Evolutionary conservation across 2,797 vertebrate genomes (phyloP).

Genomic region (Chromis chromis): DNA sequence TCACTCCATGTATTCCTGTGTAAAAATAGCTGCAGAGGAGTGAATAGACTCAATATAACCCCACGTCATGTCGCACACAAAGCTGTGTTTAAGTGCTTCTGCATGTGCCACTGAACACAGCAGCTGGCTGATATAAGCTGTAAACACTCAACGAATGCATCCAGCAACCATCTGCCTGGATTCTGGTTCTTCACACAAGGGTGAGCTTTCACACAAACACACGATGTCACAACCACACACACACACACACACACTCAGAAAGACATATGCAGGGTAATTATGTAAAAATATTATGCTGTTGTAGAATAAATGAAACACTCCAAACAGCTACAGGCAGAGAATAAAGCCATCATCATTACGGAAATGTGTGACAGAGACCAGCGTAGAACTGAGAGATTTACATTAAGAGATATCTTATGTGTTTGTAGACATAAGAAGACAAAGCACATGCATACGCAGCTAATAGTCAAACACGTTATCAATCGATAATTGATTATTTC

Average conservation of each 20-base stretch:
- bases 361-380: no score
- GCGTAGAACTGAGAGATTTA: no score
- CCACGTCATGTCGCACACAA: slow-evolving; percentile 55
- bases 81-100: slow-evolving; percentile 63
- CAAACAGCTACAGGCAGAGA: neutral
- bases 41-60: slow-evolving; percentile 53
- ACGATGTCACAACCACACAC: neutral
- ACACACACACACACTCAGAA: slow-evolving; percentile 10
- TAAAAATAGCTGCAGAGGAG: slow-evolving; percentile 76
- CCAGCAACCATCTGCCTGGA: slow-evolving; percentile 65
- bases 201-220: slow-evolving; percentile 34
- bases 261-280: slow-evolving; percentile 31
- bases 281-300: slow-evolving; percentile 5
- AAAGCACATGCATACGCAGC: no score
- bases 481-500: no score
- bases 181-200: slow-evolving; percentile 59
- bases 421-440: no score
- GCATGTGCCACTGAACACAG: slow-evolving; percentile 45
- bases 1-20: slow-evolving; percentile 27
- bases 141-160: slow-evolving; percentile 37
- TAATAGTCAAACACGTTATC: no score
- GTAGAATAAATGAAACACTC: slow-evolving; percentile 28
- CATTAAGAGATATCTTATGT: no score
- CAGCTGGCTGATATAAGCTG: slow-evolving; percentile 59
- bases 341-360: no score